Evolutionary conservation across 53 echinoderm and acorn worm genomes (phyloP), one percentile per base, ranked within the genome.

Genomic region (Echinometra lucunter): DNA sequence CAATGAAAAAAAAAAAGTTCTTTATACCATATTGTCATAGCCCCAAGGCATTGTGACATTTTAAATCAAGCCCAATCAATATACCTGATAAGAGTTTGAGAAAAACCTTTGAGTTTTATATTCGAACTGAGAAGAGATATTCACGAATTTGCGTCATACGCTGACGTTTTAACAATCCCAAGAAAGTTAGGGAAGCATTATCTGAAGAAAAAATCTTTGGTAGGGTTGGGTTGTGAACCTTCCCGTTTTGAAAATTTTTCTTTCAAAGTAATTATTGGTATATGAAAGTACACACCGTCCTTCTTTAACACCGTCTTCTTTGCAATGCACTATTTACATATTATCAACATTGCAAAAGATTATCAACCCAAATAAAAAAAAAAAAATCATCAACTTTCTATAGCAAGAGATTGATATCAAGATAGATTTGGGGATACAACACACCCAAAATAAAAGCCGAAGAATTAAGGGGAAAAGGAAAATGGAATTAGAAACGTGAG

Each of bases 21-120:
- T 72, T 72, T 72, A n/a, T n/a, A 72, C 72, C 72, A 15, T 38
- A 42, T 78, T 78, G 42, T 40, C 23, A 78, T 78, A 78, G 78
- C 78, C 78, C n/a, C 78, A 12, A 78, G 78, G 78, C 78, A 23
- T 42, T 72, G 16, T 9, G 72, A 40, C 42, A 78, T 78, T 72
- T 78, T 2, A 18, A 38, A 78, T 42, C 78, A 78, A 42, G 42
- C 78, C 78, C 19, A 21, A 40, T 78, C 42, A 21, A 38, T 78
- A n/a, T n/a, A 42, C 42, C 78, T 78, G 78, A 78, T 35, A 13
- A 15, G 35, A 16, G 40, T 34, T 69, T 7, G 11, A 15, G 63
- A 34, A 69, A 69, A 69, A 28, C 69, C 69, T 69, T 69, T 4
- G 69, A 69, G 30, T 69, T 69, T 12, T 11, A 69, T 69, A 69